phyloP scores from a whole-genome alignment of 2,888 invertebrate genomes.

The Azorinus chamasolen region DNA sequence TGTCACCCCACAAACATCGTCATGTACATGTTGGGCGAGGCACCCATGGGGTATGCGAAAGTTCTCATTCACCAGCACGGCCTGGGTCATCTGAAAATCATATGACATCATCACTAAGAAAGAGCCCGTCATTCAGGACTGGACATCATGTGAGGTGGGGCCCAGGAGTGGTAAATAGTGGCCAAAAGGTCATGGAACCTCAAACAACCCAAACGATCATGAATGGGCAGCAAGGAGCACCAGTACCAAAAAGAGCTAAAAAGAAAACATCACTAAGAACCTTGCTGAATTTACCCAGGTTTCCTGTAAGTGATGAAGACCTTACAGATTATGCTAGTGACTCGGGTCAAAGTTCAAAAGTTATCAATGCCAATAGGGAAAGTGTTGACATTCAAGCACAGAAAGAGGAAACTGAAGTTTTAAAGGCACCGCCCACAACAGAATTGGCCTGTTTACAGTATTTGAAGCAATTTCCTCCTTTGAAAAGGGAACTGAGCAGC shows the following conservation, averaged over 20 bases:
- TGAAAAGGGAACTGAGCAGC: not conserved
- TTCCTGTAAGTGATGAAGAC: constrained; percentile 60
- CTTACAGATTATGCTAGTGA: constrained; percentile 39
- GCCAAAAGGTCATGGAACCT: constrained; percentile 5
- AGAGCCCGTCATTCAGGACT: constrained; percentile 55
- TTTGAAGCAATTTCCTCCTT: constrained; percentile 18
- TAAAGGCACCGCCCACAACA: not conserved
- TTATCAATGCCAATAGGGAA: not conserved
- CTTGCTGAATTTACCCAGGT: constrained; percentile 56
- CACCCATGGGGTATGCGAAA: constrained; percentile 60
- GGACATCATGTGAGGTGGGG: constrained; percentile 63
- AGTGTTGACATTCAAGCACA: not conserved
- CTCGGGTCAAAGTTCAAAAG: constrained; percentile 6
- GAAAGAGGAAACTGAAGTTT: not conserved
- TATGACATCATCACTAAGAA: constrained; percentile 59
- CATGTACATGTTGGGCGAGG: constrained; percentile 59
- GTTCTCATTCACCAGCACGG: constrained; percentile 32
- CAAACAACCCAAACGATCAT: not conserved
- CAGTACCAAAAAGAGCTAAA: constrained; percentile 42
- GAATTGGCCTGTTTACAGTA: constrained; percentile 28
- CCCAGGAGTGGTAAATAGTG: constrained; percentile 50
- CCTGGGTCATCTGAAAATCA: constrained; percentile 51
- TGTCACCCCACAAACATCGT: constrained; percentile 37
- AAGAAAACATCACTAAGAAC: constrained; percentile 58
- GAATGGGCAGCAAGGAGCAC: not conserved